These are phyloP conservation scores for Choloepus didactylus DNA, from an alignment of 2,797 vertebrate species.

Conservation along the genomic window DNA sequence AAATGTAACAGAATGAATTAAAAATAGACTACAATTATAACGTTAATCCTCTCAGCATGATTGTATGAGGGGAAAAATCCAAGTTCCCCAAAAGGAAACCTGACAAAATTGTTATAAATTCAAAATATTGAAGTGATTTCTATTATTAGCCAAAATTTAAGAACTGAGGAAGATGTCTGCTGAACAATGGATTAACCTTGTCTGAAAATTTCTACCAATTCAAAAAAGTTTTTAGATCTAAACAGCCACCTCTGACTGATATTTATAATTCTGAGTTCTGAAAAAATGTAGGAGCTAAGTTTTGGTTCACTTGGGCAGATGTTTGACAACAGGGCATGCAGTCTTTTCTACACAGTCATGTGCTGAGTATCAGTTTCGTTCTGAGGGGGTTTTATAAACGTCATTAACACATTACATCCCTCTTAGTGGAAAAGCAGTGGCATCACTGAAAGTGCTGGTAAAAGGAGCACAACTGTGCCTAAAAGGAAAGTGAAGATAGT, in stretches of 20 bases:
- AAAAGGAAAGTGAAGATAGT: neutral
- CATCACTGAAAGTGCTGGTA: neutral
- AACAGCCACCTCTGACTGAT: neutral
- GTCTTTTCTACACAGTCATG: neutral
- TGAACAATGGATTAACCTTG: constrained; percentile 3
- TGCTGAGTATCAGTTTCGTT: neutral
- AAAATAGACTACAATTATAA: constrained; percentile 47
- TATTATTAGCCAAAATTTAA: constrained; percentile 21
- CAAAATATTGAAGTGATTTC: neutral
- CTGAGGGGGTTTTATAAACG: neutral
- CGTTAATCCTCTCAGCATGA: constrained; percentile 17
- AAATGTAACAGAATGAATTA: constrained; percentile 30
- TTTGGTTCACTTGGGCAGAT: neutral
- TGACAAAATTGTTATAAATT: constrained; percentile 9
- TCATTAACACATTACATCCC: neutral
- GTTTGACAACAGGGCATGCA: neutral
- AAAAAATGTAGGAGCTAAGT: constrained; percentile 11
- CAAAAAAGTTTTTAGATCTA: neutral
- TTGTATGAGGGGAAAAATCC: neutral
- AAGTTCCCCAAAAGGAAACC: constrained; percentile 15
- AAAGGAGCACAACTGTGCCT: neutral
- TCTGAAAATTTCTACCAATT: constrained; percentile 43
- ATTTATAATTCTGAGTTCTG: neutral
- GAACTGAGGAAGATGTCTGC: neutral
- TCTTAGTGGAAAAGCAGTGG: neutral